Evolutionary conservation across 2,888 invertebrate species (phyloP).

Genomic region (Mythimna vitellina): DNA sequence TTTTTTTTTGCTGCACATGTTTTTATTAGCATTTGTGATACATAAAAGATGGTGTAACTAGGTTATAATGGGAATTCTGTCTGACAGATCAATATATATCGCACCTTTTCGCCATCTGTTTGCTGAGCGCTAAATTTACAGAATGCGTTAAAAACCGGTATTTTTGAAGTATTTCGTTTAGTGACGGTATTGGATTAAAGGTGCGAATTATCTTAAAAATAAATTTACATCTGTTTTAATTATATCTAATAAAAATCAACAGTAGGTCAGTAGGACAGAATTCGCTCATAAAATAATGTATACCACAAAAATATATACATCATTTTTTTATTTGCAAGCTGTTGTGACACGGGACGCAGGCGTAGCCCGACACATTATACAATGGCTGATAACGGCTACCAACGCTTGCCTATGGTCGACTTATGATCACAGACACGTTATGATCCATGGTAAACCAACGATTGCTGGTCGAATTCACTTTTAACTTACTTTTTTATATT

Average conservation of each 20-base stretch:
- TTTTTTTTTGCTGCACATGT: slow-evolving; percentile 1
- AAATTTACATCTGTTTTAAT: not conserved
- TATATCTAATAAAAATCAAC: not conserved
- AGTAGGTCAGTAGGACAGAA: slow-evolving; percentile 64
- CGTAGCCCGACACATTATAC: slow-evolving; percentile 84
- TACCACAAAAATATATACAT: slow-evolving; percentile 57
- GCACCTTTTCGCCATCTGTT: no score
- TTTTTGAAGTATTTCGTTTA: no score
- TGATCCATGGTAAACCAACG: slow-evolving; percentile 77
- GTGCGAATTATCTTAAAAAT: no score
- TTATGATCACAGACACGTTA: slow-evolving; percentile 76
- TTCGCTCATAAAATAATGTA: slow-evolving; percentile 42
- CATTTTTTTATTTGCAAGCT: slow-evolving; percentile 85
- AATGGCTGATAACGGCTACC: slow-evolving; percentile 83
- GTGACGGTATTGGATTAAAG: no score
- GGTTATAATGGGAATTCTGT: slow-evolving; percentile 61
- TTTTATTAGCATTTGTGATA: slow-evolving; percentile 1
- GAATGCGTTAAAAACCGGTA: no score
- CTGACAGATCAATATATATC: slow-evolving; percentile 24
- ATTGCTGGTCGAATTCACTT: slow-evolving; percentile 52
- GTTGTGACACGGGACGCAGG: slow-evolving; percentile 81
- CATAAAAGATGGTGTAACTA: slow-evolving; percentile 59
- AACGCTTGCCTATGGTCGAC: slow-evolving; percentile 81
- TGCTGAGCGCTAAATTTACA: no score
- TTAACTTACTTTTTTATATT: slow-evolving; percentile 33